Conservation (phyloP, 2,888 invertebrate genomes). For the Smittia aterrima region DNA sequence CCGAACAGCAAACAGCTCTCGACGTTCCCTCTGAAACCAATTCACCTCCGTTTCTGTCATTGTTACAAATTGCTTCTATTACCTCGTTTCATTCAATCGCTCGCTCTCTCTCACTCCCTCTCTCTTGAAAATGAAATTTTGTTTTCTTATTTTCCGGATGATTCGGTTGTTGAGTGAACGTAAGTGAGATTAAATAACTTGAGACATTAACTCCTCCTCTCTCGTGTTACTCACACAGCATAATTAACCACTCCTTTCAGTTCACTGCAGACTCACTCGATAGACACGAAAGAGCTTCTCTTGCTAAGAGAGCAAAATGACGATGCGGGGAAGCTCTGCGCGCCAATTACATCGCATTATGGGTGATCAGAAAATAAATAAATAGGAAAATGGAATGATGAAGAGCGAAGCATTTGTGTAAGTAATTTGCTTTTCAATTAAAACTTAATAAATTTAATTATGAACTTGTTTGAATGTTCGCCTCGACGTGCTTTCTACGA, state of each 20-base stretch:
- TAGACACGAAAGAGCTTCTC: background rate
- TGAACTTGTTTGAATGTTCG: constrained; percentile 26
- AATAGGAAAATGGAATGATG: constrained; percentile 19
- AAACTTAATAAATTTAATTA: constrained; percentile 41
- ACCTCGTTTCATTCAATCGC: constrained; percentile 35
- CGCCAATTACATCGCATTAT: background rate
- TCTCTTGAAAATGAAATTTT: constrained; percentile 3
- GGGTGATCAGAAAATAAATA: background rate
- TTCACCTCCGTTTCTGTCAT: constrained; percentile 28
- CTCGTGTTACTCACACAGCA: constrained; percentile 11
- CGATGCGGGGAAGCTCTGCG: background rate
- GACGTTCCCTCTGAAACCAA: background rate
- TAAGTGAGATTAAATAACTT: background rate
- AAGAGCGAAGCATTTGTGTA: constrained; percentile 37
- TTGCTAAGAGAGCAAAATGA: constrained; percentile 19
- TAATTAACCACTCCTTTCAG: constrained; percentile 40
- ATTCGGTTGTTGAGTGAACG: background rate
- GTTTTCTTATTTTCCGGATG: constrained; percentile 9
- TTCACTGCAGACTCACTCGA: background rate
- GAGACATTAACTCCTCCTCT: constrained; percentile 39
- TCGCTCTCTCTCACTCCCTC: too few relatives aligned
- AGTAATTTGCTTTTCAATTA: constrained; percentile 41
- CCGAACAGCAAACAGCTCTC: background rate
- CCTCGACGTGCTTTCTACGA: background rate
- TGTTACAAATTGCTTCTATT: constrained; percentile 36